Conservation (phyloP, 2,888 invertebrate genomes). For the Spodoptera picta region DNA sequence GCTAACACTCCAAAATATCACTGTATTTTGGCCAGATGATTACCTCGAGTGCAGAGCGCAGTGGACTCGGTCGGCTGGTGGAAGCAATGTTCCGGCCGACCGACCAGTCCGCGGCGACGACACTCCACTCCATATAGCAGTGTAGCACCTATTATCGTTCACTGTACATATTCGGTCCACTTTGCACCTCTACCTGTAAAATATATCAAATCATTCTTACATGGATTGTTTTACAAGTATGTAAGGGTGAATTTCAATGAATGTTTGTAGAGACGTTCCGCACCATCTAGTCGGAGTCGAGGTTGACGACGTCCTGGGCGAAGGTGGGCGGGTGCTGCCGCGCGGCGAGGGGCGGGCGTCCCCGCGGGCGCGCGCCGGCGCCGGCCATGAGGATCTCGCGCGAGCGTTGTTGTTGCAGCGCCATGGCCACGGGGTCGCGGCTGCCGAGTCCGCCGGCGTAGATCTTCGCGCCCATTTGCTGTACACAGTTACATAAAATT, state of each 20-base stretch:
- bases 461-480: constrained; percentile 83
- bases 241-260: too few species aligned
- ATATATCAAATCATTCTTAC: neutral
- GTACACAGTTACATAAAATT: constrained; percentile 24
- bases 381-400: constrained; percentile 80
- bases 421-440: constrained; percentile 86
- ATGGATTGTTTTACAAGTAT: too few species aligned
- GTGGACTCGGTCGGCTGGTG: constrained; percentile 7
- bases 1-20: constrained; percentile 54
- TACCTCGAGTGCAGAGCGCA: constrained; percentile 32
- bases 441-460: constrained; percentile 87
- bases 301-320: constrained; percentile 73
- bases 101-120: constrained; percentile 25
- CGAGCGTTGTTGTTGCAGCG: constrained; percentile 83
- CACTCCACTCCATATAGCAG: constrained; percentile 66
- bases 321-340: constrained; percentile 51
- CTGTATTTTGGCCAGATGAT: constrained; percentile 59
- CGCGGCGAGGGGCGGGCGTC: constrained; percentile 68
- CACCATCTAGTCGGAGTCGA: constrained; percentile 76
- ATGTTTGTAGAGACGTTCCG: neutral
- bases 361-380: constrained; percentile 60
- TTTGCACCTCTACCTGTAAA: constrained; percentile 58
- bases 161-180: constrained; percentile 81
- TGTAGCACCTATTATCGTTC: constrained; percentile 83
- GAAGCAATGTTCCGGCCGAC: constrained; percentile 24